Evolutionary conservation across 2,113 vertebrate genomes (phyloP).

Genomic region (Hypocryptadius cinnamomeus): DNA sequence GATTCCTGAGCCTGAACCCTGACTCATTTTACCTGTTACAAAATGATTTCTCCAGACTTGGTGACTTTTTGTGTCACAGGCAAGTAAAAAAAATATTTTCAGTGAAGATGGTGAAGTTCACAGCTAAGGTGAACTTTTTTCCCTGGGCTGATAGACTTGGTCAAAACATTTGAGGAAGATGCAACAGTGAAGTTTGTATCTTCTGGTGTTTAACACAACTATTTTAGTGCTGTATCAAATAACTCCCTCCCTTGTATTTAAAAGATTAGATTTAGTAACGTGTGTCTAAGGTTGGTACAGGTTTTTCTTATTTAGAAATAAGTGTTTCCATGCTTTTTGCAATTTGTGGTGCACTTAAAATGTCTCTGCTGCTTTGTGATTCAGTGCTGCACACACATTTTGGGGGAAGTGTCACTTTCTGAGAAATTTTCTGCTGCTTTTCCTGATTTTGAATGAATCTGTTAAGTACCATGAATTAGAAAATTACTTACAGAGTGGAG

Average conservation of each 20-base stretch:
- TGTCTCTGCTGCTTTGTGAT: slow-evolving; percentile 69
- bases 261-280: slow-evolving; percentile 62
- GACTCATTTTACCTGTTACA: background rate
- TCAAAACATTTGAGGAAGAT: slow-evolving; percentile 6
- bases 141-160: background rate
- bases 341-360: slow-evolving; percentile 73
- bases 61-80: background rate
- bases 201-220: slow-evolving; percentile 30
- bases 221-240: slow-evolving; percentile 42
- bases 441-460: slow-evolving; percentile 35
- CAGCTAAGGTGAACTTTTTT: background rate
- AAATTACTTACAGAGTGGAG: slow-evolving; percentile 14
- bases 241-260: slow-evolving; percentile 42
- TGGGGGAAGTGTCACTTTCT: slow-evolving; percentile 64
- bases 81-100: background rate
- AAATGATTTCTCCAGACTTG: background rate
- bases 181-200: slow-evolving; percentile 4
- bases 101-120: background rate
- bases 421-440: slow-evolving; percentile 31
- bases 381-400: slow-evolving; percentile 44
- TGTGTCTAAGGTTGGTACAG: slow-evolving; percentile 55
- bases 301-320: slow-evolving; percentile 75
- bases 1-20: background rate
- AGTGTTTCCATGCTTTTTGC: slow-evolving; percentile 72
- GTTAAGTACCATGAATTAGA: slow-evolving; percentile 32